phyloP scores from a whole-genome alignment of 2,113 vertebrate genomes.

The Tapirus terrestris region DNA sequence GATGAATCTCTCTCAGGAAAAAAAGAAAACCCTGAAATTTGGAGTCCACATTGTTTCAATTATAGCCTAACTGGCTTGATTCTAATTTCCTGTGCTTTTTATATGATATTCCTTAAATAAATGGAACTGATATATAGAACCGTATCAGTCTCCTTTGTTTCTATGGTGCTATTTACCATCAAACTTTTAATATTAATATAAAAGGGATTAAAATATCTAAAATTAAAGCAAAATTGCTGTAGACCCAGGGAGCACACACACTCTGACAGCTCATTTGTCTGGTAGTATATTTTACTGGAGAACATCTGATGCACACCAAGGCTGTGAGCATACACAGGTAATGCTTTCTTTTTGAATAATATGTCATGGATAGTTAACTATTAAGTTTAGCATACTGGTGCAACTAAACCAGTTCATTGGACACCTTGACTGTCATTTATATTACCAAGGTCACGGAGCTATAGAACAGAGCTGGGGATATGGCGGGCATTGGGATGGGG shows the following conservation, averaged over 20 bases:
- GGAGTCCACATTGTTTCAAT: not conserved
- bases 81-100: not conserved
- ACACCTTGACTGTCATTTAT: not conserved
- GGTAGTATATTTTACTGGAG: not conserved
- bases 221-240: not conserved
- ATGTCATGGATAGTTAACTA: not conserved
- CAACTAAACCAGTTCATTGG: not conserved
- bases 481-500: too few species aligned
- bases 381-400: not conserved
- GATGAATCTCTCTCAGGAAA: too few species aligned
- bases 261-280: not conserved
- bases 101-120: not conserved
- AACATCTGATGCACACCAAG: not conserved
- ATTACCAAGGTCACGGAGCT: not conserved
- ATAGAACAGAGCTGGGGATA: not conserved
- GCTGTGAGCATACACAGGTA: not conserved
- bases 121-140: not conserved
- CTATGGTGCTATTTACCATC: not conserved
- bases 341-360: conserved; percentile 26
- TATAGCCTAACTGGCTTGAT: not conserved
- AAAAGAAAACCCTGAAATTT: not conserved
- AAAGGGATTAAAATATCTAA: not conserved
- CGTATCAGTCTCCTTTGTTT: not conserved
- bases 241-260: not conserved
- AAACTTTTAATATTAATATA: not conserved